These are phyloP conservation scores for Agonum fuliginosum DNA, from an alignment of 2,888 invertebrate genomes.

Conservation along the genomic window DNA sequence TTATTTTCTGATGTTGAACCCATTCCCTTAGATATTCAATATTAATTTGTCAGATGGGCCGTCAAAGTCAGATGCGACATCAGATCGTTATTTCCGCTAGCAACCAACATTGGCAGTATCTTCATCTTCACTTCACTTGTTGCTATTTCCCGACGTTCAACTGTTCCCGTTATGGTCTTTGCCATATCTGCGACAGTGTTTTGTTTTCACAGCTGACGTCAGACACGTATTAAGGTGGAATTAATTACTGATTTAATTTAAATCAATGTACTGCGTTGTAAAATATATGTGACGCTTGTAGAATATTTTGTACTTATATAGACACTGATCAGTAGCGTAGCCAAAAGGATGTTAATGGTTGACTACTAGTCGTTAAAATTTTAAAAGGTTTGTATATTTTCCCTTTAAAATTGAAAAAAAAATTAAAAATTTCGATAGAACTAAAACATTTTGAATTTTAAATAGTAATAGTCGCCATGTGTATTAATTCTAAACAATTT, in stretches of 20 bases:
- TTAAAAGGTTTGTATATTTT: no score
- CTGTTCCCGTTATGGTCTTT: neutral
- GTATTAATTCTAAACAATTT: no score
- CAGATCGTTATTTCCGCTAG: neutral
- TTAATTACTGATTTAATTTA: conserved; percentile 32
- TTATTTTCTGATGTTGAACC: neutral
- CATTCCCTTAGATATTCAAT: no score
- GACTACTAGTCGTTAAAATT: no score
- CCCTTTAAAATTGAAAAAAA: no score
- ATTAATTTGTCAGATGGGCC: no score
- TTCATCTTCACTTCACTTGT: neutral
- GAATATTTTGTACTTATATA: conserved; percentile 39
- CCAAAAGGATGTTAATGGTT: no score
- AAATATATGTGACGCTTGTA: neutral
- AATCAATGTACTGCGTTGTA: neutral
- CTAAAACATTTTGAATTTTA: no score
- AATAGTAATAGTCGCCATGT: no score
- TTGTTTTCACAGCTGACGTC: conserved; percentile 18
- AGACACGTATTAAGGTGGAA: conserved; percentile 16
- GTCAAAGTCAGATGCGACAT: neutral
- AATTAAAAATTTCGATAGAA: no score
- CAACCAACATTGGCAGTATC: neutral
- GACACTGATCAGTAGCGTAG: neutral
- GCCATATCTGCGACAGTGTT: neutral
- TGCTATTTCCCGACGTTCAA: neutral